Percentiles rank a stretch among this genome's conserved stretches.
phyloP scores from a whole-genome alignment of 2,888 invertebrate genomes.

The Branchinecta sandiegonensis region DNA sequence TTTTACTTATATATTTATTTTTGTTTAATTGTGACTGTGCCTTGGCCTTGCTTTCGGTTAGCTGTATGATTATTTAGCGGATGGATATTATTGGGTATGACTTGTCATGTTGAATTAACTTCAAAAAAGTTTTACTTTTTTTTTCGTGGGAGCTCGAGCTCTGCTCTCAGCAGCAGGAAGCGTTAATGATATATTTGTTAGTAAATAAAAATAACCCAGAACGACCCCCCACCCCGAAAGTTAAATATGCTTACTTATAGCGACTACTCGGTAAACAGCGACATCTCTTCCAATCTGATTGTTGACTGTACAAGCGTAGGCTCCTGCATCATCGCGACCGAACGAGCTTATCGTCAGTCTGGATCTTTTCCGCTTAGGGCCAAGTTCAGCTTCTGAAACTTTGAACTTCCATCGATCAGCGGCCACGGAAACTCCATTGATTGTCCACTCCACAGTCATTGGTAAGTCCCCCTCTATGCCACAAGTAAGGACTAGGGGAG shows the following conservation, averaged over 20 bases:
- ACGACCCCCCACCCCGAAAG: no score
- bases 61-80: no score
- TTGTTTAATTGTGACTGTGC: no score
- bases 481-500: neutral
- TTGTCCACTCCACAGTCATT: neutral
- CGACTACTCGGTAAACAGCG: neutral
- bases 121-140: no score
- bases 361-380: neutral
- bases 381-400: neutral
- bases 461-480: neutral
- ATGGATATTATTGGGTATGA: no score
- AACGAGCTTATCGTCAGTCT: neutral
- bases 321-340: constrained; percentile 4
- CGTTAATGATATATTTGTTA: no score
- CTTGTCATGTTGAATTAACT: no score
- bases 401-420: constrained; percentile 9
- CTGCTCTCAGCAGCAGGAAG: no score
- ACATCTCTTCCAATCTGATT: neutral
- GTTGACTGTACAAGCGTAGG: neutral
- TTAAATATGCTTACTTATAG: neutral
- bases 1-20: no score
- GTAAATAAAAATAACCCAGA: no score
- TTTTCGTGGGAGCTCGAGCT: no score
- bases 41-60: no score
- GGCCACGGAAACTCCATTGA: constrained; percentile 7